Evolutionary conservation across 2,797 vertebrate species (phyloP).

Genomic region (Cyclopterus lumpus): DNA sequence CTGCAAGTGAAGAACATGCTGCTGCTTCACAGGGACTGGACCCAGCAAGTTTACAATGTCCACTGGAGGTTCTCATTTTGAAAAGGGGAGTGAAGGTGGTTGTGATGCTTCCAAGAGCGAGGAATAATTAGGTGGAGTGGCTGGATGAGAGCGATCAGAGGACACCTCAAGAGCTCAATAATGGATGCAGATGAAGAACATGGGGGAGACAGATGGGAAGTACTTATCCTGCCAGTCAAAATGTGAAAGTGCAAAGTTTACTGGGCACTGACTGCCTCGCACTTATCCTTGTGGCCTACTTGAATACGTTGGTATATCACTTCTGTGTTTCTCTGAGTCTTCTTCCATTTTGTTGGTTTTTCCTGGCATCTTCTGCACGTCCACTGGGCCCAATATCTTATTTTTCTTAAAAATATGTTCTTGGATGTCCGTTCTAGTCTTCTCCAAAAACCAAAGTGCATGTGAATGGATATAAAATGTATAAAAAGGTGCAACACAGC

Average conservation of each 20-base stretch:
- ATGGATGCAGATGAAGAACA: conserved; percentile 22
- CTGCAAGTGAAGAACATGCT: neutral
- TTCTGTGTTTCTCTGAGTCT: neutral
- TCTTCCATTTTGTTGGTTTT: conserved; percentile 1
- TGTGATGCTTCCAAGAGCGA: conserved; percentile 23
- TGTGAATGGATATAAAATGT: neutral
- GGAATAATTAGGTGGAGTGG: conserved; percentile 51
- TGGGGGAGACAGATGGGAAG: neutral
- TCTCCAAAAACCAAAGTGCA: neutral
- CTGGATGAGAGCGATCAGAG: conserved; percentile 43
- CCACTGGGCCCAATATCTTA: neutral
- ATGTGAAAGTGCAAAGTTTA: conserved; percentile 8
- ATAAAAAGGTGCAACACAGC: neutral
- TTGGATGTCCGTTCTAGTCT: neutral
- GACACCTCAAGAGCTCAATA: conserved; percentile 33
- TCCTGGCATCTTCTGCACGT: neutral
- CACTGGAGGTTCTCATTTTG: conserved; percentile 25
- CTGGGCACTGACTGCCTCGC: neutral
- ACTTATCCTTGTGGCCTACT: conserved; percentile 8
- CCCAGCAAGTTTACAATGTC: conserved; percentile 14
- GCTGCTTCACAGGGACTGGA: neutral
- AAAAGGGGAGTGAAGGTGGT: conserved; percentile 17
- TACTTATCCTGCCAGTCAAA: conserved; percentile 14
- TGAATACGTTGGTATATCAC: neutral
- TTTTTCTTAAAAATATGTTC: neutral